These are phyloP conservation scores for Corythornis madagascariensis DNA, from an alignment of 2,113 vertebrate genomes.

Conservation along the genomic window DNA sequence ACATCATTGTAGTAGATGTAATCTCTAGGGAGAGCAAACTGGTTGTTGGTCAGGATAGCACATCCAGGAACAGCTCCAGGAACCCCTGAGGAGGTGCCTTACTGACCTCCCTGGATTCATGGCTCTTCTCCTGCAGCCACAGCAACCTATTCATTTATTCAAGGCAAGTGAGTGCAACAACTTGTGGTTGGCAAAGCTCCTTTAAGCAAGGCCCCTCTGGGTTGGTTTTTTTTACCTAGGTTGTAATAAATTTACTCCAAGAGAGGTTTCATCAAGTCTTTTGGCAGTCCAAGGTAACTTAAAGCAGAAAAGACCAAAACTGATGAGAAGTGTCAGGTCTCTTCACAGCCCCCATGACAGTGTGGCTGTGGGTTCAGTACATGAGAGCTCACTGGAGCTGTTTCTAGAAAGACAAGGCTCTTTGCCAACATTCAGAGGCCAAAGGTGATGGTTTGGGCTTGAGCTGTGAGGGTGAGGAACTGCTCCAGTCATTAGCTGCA, in stretches of 20 bases:
- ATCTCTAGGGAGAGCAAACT: slow-evolving; percentile 76
- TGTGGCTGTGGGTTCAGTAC: neutral
- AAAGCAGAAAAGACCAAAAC: neutral
- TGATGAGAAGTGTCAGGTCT: neutral
- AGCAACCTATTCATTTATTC: neutral
- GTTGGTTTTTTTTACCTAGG: neutral
- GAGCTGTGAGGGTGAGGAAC: neutral
- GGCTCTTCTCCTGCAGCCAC: neutral
- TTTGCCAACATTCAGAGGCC: neutral
- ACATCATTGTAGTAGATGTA: slow-evolving; percentile 95
- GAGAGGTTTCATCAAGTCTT: neutral
- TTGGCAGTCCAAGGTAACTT: neutral
- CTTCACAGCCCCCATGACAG: neutral
- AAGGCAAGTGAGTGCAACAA: neutral
- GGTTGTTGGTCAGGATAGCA: neutral
- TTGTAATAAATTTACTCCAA: neutral
- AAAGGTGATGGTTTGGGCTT: neutral
- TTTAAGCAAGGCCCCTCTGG: neutral
- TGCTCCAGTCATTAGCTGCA: neutral
- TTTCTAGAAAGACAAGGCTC: neutral
- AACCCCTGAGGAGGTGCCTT: neutral
- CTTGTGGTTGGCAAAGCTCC: neutral
- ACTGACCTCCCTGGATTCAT: neutral
- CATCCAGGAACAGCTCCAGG: neutral
- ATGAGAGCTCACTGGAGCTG: neutral